phyloP scores from a whole-genome alignment of 2,797 vertebrate species.

The Tarsius wallacei region DNA sequence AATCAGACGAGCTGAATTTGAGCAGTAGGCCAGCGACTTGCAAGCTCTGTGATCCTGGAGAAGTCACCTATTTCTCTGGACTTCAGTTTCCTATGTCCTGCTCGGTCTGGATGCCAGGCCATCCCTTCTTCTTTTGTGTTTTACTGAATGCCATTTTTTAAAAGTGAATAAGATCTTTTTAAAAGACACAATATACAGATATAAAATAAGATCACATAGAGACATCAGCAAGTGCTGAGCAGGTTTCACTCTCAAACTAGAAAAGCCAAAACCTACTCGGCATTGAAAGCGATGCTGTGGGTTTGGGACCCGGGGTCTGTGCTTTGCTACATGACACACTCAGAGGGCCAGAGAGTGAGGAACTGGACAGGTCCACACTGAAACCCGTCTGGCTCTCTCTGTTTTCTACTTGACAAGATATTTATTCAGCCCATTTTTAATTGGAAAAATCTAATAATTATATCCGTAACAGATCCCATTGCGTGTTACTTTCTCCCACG shows the following conservation, averaged over 20 bases:
- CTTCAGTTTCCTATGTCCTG: conserved; percentile 26
- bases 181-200: background rate
- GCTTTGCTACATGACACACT: background rate
- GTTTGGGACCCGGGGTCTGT: background rate
- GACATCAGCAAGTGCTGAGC: background rate
- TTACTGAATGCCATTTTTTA: background rate
- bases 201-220: conserved; percentile 28
- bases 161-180: background rate
- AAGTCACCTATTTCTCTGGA: background rate
- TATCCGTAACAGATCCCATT: background rate
- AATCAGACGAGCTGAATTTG: background rate
- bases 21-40: background rate
- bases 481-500: conserved; percentile 29
- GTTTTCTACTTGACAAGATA: background rate
- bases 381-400: background rate
- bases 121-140: background rate
- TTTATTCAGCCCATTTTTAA: background rate
- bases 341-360: background rate
- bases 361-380: background rate
- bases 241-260: background rate
- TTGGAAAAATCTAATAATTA: conserved; percentile 56
- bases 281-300: background rate
- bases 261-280: background rate
- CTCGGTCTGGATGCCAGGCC: background rate
- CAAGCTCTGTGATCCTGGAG: background rate